phyloP scores from a whole-genome alignment of 2,113 vertebrate species.

The Tragelaphus scriptus region DNA sequence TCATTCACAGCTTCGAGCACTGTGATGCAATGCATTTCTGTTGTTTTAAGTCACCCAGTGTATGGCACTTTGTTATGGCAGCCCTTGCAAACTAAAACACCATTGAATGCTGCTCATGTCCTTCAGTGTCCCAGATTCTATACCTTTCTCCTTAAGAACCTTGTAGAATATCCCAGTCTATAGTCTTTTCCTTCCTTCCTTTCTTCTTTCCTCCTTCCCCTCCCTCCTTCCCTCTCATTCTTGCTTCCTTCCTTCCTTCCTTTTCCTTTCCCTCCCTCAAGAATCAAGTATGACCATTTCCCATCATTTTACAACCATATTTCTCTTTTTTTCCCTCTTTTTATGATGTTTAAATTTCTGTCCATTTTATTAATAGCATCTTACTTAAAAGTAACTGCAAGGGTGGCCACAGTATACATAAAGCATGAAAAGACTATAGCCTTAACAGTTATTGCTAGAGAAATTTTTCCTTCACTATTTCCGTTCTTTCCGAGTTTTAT shows the following conservation, averaged over 20 bases:
- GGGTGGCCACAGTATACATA: not conserved
- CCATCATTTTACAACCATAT: not conserved
- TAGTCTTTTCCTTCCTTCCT: not conserved
- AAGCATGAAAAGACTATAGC: not conserved
- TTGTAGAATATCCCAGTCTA: not conserved
- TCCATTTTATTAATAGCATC: not conserved
- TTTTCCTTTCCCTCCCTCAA: not conserved
- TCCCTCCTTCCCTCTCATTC: not conserved
- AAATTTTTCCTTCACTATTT: conserved; percentile 27
- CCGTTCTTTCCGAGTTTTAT: conserved; percentile 79
- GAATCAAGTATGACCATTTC: not conserved
- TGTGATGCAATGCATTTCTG: not conserved
- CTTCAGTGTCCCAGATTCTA: not conserved
- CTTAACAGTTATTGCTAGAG: conserved; percentile 21
- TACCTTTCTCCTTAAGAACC: not conserved
- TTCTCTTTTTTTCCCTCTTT: not conserved
- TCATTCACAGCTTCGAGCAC: not conserved
- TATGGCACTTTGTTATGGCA: not conserved
- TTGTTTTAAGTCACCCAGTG: not conserved
- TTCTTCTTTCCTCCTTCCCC: not conserved
- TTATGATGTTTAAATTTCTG: not conserved
- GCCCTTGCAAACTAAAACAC: not conserved
- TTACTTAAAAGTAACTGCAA: not conserved
- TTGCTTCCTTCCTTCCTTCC: not conserved
- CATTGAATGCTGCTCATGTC: not conserved